Evolutionary conservation across 2,888 invertebrate genomes (phyloP).

Genomic region (Melanostoma mellinum): DNA sequence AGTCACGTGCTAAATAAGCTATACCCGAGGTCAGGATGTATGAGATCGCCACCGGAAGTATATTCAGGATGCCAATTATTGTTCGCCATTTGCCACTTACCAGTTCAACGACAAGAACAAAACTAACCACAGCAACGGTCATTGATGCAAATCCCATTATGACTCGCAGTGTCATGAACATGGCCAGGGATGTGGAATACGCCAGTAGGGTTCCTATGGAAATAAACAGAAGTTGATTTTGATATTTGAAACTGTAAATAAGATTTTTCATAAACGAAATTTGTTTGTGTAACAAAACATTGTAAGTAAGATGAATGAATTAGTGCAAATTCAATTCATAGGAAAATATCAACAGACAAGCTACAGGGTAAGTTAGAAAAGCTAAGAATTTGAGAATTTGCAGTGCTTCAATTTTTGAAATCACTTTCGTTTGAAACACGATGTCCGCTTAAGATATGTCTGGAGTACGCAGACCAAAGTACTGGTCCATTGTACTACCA

Average conservation of each 20-base stretch:
- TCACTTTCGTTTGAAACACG: too few species aligned
- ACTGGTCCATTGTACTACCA: too few species aligned
- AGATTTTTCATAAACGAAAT: too few species aligned
- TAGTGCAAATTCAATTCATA: too few species aligned
- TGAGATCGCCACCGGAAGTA: slow-evolving; percentile 85
- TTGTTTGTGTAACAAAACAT: too few species aligned
- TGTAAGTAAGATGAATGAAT: too few species aligned
- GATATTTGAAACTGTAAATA: not conserved
- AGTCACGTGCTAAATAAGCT: slow-evolving; percentile 85
- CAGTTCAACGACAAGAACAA: slow-evolving; percentile 86
- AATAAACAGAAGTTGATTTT: not conserved
- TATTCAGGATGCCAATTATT: slow-evolving; percentile 85
- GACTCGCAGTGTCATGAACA: slow-evolving; percentile 84
- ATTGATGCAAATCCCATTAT: slow-evolving; percentile 86
- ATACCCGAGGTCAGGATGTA: slow-evolving; percentile 85
- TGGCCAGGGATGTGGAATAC: slow-evolving; percentile 84
- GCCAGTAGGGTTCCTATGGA: slow-evolving; percentile 83
- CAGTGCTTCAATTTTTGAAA: too few species aligned
- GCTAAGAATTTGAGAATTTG: too few species aligned
- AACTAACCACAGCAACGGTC: slow-evolving; percentile 86
- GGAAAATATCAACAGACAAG: too few species aligned
- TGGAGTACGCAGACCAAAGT: too few species aligned
- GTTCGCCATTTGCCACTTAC: slow-evolving; percentile 86
- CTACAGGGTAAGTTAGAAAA: too few species aligned
- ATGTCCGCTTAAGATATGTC: too few species aligned